Evolutionary conservation across 2,797 vertebrate species (phyloP).

Genomic region (Psittacula echo): DNA sequence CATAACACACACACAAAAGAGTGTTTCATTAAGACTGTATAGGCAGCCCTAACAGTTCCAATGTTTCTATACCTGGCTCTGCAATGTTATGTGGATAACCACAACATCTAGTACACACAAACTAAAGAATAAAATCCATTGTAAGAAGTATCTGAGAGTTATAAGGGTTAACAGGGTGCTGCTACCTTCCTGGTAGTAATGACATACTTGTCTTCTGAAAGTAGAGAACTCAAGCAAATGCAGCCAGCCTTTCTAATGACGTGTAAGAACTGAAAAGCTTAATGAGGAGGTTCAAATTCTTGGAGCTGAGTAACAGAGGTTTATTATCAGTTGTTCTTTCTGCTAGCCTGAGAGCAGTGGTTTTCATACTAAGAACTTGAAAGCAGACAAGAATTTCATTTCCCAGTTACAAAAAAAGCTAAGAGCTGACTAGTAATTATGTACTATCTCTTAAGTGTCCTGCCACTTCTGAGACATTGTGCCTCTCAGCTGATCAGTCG

Average conservation of each 20-base stretch:
- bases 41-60: background rate
- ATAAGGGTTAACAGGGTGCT: background rate
- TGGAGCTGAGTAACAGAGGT: background rate
- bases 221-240: background rate
- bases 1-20: background rate
- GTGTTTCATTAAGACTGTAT: background rate
- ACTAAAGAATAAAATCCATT: background rate
- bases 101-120: background rate
- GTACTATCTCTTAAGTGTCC: background rate
- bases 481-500: background rate
- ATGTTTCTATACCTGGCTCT: background rate
- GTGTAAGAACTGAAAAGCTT: background rate
- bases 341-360: background rate
- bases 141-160: background rate
- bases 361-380: background rate
- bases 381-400: conserved; percentile 2
- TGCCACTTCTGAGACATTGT: background rate
- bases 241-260: background rate
- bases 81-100: background rate
- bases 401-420: background rate
- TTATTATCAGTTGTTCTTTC: background rate
- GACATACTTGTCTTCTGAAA: background rate
- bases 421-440: background rate
- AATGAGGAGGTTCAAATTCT: background rate
- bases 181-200: background rate